Conservation (phyloP, 2,113 vertebrate species). For the Sturnus vulgaris region DNA sequence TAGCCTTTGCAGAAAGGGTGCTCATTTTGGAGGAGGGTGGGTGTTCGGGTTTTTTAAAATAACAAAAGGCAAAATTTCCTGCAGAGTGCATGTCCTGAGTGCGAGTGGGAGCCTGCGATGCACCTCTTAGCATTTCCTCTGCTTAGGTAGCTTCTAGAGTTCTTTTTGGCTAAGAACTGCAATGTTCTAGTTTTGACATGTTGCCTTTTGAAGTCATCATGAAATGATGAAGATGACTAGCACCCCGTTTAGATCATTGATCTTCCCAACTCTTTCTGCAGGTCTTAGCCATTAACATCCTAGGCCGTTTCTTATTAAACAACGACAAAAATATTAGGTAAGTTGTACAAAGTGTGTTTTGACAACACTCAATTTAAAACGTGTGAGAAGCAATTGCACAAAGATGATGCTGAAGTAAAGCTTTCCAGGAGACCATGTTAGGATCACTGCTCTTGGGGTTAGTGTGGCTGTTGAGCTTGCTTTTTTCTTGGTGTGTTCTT, state of each 20-base stretch:
- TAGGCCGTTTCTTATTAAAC: conserved; percentile 97
- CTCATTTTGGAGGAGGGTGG: neutral
- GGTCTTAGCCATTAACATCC: conserved; percentile 98
- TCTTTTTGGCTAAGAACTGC: neutral
- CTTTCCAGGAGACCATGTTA: neutral
- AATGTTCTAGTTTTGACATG: neutral
- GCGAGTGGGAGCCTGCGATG: neutral
- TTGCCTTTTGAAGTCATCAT: neutral
- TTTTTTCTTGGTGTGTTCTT: neutral
- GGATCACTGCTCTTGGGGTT: neutral
- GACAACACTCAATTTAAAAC: neutral
- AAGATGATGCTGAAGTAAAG: neutral
- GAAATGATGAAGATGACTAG: neutral
- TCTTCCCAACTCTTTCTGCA: conserved; percentile 61
- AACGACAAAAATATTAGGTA: conserved; percentile 99
- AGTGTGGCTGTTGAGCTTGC: neutral
- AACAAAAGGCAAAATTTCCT: neutral
- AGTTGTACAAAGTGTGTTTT: neutral
- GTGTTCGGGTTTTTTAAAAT: neutral
- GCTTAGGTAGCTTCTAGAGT: neutral
- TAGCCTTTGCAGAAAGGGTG: neutral
- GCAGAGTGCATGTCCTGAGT: neutral
- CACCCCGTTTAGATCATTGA: neutral
- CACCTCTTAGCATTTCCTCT: neutral
- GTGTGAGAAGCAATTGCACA: neutral